A percentile compares a stretch with the other conserved stretches of the same genome.
phyloP scores from a whole-genome alignment of 2,113 vertebrate genomes.

The Malaclemys terrapin region DNA sequence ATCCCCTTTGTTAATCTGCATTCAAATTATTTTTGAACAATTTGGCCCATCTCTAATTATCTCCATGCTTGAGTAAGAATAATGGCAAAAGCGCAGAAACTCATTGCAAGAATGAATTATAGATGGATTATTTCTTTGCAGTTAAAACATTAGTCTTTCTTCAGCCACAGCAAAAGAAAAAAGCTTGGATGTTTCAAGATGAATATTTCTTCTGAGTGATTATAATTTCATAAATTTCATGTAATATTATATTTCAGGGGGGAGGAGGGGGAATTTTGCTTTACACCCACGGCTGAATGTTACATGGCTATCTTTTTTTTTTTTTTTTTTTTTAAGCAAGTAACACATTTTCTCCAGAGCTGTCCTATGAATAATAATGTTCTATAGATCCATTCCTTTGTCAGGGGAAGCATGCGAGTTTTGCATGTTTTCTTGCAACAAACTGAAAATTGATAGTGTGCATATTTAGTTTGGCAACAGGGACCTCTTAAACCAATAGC shows the following conservation, averaged over 20 bases:
- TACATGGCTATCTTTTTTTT: rapidly evolving
- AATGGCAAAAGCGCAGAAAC: neutral
- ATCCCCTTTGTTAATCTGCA: neutral
- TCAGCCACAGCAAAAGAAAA: neutral
- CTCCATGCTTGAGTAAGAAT: neutral
- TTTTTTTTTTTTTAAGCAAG: neutral
- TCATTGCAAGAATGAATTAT: neutral
- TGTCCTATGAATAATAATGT: neutral
- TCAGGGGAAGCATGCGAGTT: neutral
- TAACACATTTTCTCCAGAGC: neutral
- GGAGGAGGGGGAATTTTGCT: neutral
- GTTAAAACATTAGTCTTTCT: slow-evolving; percentile 11
- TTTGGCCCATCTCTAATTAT: slow-evolving; percentile 22
- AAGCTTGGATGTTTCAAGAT: neutral
- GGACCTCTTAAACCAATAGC: neutral
- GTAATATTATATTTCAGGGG: neutral
- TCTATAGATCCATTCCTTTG: neutral
- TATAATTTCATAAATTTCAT: neutral
- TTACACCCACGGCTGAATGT: neutral
- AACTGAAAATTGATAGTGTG: neutral
- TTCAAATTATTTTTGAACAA: slow-evolving; percentile 36
- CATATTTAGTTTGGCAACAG: neutral
- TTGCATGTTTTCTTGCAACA: neutral
- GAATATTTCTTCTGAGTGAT: neutral
- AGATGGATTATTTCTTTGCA: slow-evolving; percentile 9